phyloP scores from a whole-genome alignment of 2,888 invertebrate species.

The Poecilus cupreus region DNA sequence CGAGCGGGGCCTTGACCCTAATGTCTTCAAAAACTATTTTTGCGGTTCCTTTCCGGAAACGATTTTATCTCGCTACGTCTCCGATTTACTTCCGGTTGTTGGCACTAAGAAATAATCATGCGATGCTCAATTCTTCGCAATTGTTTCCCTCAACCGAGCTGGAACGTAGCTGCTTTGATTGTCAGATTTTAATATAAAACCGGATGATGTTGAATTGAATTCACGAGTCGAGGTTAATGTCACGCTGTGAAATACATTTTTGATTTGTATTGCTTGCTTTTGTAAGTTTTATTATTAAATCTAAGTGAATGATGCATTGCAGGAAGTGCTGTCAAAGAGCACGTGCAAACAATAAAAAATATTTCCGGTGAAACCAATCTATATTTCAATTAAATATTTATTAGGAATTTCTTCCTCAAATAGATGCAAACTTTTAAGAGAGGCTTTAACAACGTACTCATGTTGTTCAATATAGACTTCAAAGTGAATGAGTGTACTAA shows the following conservation, averaged over 20 bases:
- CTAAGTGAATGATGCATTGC: background rate
- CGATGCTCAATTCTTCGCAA: background rate
- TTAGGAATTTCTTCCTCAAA: too few relatives aligned
- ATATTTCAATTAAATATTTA: background rate
- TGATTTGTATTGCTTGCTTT: background rate
- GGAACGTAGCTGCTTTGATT: background rate
- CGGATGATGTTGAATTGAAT: background rate
- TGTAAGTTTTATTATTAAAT: background rate
- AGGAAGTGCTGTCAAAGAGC: background rate
- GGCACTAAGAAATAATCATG: conserved; percentile 47
- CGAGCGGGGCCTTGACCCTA: conserved; percentile 44
- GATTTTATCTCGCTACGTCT: conserved; percentile 37
- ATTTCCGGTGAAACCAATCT: background rate
- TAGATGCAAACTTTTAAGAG: too few relatives aligned
- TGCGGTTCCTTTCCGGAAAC: conserved; percentile 47
- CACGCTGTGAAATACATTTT: background rate
- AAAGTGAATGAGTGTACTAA: background rate
- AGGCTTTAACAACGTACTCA: background rate
- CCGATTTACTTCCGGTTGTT: conserved; percentile 42
- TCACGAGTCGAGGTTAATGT: background rate
- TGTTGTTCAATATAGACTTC: background rate
- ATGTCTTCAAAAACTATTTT: conserved; percentile 52
- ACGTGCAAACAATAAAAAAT: background rate
- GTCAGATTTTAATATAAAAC: background rate
- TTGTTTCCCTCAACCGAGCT: conserved; percentile 3